Conservation (phyloP, 2,888 invertebrate genomes). For the Epinotia brunnichana region DNA sequence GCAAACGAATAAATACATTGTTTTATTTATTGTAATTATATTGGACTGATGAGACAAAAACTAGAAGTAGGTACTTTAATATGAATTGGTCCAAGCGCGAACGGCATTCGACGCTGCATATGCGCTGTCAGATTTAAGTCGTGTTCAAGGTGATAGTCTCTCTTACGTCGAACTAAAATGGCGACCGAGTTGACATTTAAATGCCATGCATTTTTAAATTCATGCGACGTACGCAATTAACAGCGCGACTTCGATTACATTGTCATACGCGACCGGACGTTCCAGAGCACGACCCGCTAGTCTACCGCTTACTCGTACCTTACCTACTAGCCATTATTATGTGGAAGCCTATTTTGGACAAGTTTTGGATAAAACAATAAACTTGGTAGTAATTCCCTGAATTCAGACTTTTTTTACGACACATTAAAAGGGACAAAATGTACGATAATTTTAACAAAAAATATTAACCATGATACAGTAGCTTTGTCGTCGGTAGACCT, state of each 20-base stretch:
- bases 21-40: slow-evolving; percentile 43
- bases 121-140: slow-evolving; percentile 83
- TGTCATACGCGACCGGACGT: slow-evolving; percentile 73
- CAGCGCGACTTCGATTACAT: slow-evolving; percentile 78
- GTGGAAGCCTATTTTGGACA: not conserved
- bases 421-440: not conserved
- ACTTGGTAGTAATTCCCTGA: not conserved
- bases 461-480: too few relatives aligned
- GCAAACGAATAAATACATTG: slow-evolving; percentile 2
- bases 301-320: slow-evolving; percentile 46
- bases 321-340: not conserved
- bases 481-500: too few relatives aligned
- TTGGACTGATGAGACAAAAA: slow-evolving; percentile 60
- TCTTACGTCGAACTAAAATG: slow-evolving; percentile 78
- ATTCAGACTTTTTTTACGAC: not conserved
- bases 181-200: slow-evolving; percentile 81
- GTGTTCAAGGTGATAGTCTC: slow-evolving; percentile 82
- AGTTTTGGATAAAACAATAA: not conserved
- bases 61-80: slow-evolving; percentile 67
- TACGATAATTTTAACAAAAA: not conserved
- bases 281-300: slow-evolving; percentile 61
- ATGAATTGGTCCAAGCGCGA: slow-evolving; percentile 76
- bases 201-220: slow-evolving; percentile 83
- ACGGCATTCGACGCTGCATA: slow-evolving; percentile 81
- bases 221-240: slow-evolving; percentile 79